phyloP scores from a whole-genome alignment of 2,888 invertebrate genomes.

The Temnothorax unifasciatus region DNA sequence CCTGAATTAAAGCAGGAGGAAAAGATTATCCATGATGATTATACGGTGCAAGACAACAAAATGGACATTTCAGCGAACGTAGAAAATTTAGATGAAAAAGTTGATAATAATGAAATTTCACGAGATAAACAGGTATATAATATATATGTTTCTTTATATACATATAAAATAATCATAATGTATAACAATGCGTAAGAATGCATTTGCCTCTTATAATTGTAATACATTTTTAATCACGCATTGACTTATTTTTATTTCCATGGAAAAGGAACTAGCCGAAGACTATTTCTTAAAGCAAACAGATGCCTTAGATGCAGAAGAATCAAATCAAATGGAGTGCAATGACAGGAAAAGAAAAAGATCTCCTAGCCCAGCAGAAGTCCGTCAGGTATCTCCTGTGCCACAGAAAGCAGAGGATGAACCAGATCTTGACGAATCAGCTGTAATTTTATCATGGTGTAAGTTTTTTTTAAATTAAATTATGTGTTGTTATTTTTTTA shows the following conservation, averaged over 20 bases:
- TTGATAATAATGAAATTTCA: conserved; percentile 6
- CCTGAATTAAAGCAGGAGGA: conserved; percentile 65
- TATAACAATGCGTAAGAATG: not conserved
- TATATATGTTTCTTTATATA: conserved; percentile 1
- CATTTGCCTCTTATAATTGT: conserved; percentile 47
- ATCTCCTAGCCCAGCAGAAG: conserved; percentile 83
- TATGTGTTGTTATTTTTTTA: conserved; percentile 82
- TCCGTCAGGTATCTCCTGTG: conserved; percentile 78
- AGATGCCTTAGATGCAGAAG: conserved; percentile 53
- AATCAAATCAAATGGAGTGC: conserved; percentile 62
- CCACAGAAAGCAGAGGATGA: conserved; percentile 87
- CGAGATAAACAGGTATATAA: conserved; percentile 62
- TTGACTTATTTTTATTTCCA: conserved; percentile 31
- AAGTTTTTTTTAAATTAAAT: conserved; percentile 86
- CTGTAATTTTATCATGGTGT: conserved; percentile 93
- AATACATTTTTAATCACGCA: conserved; percentile 33
- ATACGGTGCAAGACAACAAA: conserved; percentile 26
- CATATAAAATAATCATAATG: not conserved
- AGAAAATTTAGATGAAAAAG: conserved; percentile 48
- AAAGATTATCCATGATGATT: conserved; percentile 58
- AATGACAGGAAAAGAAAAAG: conserved; percentile 84
- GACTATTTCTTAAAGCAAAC: conserved; percentile 69
- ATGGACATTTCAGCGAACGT: conserved; percentile 12
- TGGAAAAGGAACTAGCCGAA: conserved; percentile 82
- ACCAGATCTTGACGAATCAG: conserved; percentile 89